Evolutionary conservation across 2,113 vertebrate species (phyloP), one percentile per base, ranked within the genome.

Genomic region (Bettongia penicillata): DNA sequence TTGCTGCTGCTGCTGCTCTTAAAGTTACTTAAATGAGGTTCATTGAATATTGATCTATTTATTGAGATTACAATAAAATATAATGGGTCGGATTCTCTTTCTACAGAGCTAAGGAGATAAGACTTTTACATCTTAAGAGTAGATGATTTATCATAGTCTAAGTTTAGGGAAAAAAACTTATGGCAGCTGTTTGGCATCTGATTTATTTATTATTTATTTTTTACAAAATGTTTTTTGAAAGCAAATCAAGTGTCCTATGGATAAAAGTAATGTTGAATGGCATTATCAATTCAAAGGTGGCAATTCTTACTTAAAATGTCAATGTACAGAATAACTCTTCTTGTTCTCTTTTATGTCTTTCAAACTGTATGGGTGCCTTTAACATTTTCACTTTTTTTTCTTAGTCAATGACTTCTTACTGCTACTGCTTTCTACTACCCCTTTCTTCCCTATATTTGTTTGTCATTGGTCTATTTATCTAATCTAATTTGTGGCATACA

Each of bases 401-500:
- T 51, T 93, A 84, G 91, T 93, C 55, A 95, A 3, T 91, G 91
- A 49, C 47, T 93, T 84, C 25, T 93, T 96, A 84, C 0, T 91
- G 96, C 89, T 96, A 84, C 0, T 91, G 96, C 89, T 91, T 95
- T 96, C 91, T 95, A 92, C 68, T 91, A 92, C 51, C 48, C 91
- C 92, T 93, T 84, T 53, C 14, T 0, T 23, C 24, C 47, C 55
- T 28, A 2, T 92, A 93, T 95, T 47, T 95, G 89, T 93, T 94
- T 51, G 57, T 95, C 61, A 89, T 49, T 94, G 37, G 53, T 97
- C 94, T 95, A 31, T 94, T 97, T 97, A 94, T 97, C 96, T 95
- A 98, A 97, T 97, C 94, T 98, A 94, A 96, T 97, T 96, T 96
- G 92, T 91, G n/a, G 53, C 52, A 47, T 96, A 97, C 95, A 93